A percentile compares a stretch with the other conserved stretches of the same genome.
phyloP scores from a whole-genome alignment of 2,888 invertebrate species.

The Agonopterix arenella region DNA sequence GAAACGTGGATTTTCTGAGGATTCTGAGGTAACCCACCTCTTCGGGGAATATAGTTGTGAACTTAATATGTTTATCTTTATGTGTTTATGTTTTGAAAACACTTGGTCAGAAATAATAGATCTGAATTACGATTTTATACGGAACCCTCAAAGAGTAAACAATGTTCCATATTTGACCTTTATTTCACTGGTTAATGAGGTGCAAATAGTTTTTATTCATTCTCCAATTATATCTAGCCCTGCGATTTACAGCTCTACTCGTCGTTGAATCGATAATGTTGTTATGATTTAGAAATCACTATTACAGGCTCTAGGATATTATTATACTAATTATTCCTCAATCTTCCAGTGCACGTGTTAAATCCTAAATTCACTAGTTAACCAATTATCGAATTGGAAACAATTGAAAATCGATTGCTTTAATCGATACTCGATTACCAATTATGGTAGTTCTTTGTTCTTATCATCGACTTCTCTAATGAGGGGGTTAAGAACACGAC shows the following conservation, averaged over 20 bases:
- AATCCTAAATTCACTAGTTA: too few species aligned
- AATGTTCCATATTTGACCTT: neutral
- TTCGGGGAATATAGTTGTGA: too few species aligned
- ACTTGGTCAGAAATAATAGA: too few species aligned
- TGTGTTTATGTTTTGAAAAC: too few species aligned
- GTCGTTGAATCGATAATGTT: too few species aligned
- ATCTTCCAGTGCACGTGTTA: too few species aligned
- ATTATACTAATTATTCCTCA: too few species aligned
- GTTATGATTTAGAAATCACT: too few species aligned
- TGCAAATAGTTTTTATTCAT: slow-evolving; percentile 19
- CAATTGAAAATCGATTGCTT: neutral
- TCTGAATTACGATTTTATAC: neutral
- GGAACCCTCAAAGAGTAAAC: neutral
- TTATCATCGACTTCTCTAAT: slow-evolving; percentile 46
- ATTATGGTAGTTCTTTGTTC: slow-evolving; percentile 42
- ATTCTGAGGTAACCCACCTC: too few species aligned
- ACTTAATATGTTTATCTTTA: too few species aligned
- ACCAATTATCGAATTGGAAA: neutral
- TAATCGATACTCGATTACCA: slow-evolving; percentile 9
- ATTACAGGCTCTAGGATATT: too few species aligned
- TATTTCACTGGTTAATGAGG: slow-evolving; percentile 21
- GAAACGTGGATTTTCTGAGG: too few species aligned
- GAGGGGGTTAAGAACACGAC: slow-evolving; percentile 28
- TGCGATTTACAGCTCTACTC: neutral
- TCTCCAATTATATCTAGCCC: slow-evolving; percentile 6